phyloP scores from a whole-genome alignment of 2,797 vertebrate species.

The Leptodactylus fallax region DNA sequence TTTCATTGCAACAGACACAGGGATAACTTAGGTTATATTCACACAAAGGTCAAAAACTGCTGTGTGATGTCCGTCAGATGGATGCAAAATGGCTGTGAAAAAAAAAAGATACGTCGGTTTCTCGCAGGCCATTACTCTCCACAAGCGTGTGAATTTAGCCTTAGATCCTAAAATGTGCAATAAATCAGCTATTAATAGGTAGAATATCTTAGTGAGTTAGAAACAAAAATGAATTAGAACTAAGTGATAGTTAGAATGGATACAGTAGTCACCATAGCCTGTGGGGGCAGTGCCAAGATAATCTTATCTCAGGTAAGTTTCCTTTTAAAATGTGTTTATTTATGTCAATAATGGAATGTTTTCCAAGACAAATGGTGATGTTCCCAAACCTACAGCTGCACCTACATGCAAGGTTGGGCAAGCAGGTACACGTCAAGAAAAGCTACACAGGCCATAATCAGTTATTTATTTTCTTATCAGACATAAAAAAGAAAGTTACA shows the following conservation, averaged over 20 bases:
- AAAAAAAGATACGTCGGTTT: no score
- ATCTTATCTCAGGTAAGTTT: background rate
- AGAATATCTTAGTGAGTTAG: background rate
- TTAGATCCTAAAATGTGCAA: slow-evolving; percentile 65
- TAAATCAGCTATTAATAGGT: slow-evolving; percentile 44
- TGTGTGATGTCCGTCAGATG: no score
- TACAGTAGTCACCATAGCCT: background rate
- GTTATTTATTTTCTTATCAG: slow-evolving; percentile 55
- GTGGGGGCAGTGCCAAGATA: slow-evolving; percentile 36
- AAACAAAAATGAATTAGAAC: background rate
- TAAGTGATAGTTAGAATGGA: background rate
- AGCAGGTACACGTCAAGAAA: background rate
- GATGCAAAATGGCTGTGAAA: no score
- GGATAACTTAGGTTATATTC: slow-evolving; percentile 41
- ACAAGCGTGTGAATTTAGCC: no score
- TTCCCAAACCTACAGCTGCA: slow-evolving; percentile 66
- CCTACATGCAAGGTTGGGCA: slow-evolving; percentile 45
- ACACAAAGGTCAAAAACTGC: no score
- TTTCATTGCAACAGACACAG: slow-evolving; percentile 60
- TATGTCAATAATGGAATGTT: slow-evolving; percentile 61
- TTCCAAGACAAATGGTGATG: slow-evolving; percentile 63
- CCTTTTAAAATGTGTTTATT: slow-evolving; percentile 56
- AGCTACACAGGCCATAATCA: background rate
- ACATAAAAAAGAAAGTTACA: slow-evolving; percentile 43
- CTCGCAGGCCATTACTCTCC: no score